Base-by-base conservation (phyloP, 2,888 invertebrate species). In the Heteromyza rotundicornis region DNA sequence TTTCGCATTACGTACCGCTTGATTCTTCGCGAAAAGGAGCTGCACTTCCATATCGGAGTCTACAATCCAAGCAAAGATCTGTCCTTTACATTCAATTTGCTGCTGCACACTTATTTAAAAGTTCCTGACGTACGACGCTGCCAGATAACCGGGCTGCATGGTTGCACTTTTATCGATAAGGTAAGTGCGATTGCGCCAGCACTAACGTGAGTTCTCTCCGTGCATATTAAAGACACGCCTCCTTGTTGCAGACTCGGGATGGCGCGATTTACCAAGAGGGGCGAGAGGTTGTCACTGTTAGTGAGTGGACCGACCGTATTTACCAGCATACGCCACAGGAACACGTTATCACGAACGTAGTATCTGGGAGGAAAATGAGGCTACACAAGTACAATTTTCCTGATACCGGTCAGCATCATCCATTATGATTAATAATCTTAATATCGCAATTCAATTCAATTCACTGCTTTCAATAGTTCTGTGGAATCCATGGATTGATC, bases 401-500 rank as follows among this genome's bases (percentile, higher is more conserved):
- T 1, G 96, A 96, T 78, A 95, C 96, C 64, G 92, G 92, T 92
- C 72, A 74, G 78, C 65, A 22, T 35, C 27, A 40, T 32, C 5
- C 32, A 8, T 32, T 8, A 12, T 32, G 32, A 32, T 32, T 8
- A 8, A 32, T 32, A 12, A 8, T 12, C 32, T 8, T 8, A 32
- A 32, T 32, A 12, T 32, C 7, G 7, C 32, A 5, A 12, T 32
- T 32, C 32, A 32, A 32, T 32, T 32, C 5, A 32, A 32, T n/a
- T n/a, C 32, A 32, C 12, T 32, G 12, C 5, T n/a, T 44, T 19
- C 19, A 47, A n/a, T 36, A 85, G 97, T 97, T 68, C 89, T 97
- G 68, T 98, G 97, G 97, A 97, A 97, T 86, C 97, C 97, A 0
- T 97, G 97, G 97, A 86, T 90, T 68, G 95, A 96, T 75, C 92